Evolutionary conservation across 2,797 vertebrate species (phyloP).

Genomic region (Channa striata): DNA sequence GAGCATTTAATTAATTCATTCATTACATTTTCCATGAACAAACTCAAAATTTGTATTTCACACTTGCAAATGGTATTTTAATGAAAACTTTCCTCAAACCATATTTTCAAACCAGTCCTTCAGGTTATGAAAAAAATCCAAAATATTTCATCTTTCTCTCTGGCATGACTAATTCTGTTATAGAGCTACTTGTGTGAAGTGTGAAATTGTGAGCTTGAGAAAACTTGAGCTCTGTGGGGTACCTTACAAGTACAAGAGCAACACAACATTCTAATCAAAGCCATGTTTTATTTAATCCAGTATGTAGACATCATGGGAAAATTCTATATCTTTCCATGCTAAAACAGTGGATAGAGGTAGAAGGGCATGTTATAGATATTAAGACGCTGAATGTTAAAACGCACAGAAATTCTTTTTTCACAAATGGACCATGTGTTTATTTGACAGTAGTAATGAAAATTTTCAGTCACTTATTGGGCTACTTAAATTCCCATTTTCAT

Average conservation of each 20-base stretch:
- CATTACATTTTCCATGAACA: neutral
- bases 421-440: constrained; percentile 55
- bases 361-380: constrained; percentile 46
- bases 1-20: neutral
- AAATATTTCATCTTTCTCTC: neutral
- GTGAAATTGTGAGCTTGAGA: neutral
- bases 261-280: constrained; percentile 62
- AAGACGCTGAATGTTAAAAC: constrained; percentile 49
- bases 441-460: constrained; percentile 58
- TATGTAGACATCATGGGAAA: constrained; percentile 66
- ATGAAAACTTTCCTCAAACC: too few relatives aligned
- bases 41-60: neutral
- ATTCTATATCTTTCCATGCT: constrained; percentile 59
- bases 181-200: neutral
- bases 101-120: neutral
- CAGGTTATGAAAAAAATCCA: neutral
- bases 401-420: constrained; percentile 38
- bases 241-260: constrained; percentile 41
- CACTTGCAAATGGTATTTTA: neutral
- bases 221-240: neutral
- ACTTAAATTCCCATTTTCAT: constrained; percentile 39
- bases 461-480: constrained; percentile 45
- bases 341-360: constrained; percentile 73
- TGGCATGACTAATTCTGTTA: neutral
- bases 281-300: constrained; percentile 69